Evolutionary conservation across 2,888 invertebrate species (phyloP).

Genomic region (Pristionchus japonicus): DNA sequence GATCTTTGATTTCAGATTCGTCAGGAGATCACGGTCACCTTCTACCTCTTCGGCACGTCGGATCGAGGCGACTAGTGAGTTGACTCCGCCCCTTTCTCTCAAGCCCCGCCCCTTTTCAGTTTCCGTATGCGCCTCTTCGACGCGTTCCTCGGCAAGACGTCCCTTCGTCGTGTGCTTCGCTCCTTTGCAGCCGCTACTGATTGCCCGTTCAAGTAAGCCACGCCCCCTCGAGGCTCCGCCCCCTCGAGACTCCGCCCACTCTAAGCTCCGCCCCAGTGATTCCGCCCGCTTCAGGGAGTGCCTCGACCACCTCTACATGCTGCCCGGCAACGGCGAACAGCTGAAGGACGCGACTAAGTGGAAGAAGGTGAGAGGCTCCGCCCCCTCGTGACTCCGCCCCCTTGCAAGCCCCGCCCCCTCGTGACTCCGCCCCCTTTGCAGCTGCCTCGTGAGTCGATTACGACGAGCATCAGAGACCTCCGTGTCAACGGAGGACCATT

Average conservation of each 20-base stretch:
- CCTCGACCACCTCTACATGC: background rate
- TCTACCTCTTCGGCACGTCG: conserved; percentile 27
- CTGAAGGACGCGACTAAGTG: conserved; percentile 28
- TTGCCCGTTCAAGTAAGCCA: background rate
- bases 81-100: background rate
- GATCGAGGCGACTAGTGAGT: conserved; percentile 31
- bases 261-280: background rate
- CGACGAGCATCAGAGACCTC: background rate
- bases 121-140: conserved; percentile 36
- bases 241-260: background rate
- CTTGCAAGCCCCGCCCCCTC: background rate
- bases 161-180: background rate
- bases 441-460: background rate
- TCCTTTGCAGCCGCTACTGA: background rate
- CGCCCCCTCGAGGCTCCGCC: too few species aligned
- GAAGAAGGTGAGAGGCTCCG: conserved; percentile 20
- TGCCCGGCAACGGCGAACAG: background rate
- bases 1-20: conserved; percentile 9
- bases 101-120: conserved; percentile 22
- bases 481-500: background rate
- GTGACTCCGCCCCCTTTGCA: background rate
- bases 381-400: conserved; percentile 2
- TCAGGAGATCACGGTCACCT: conserved; percentile 30
- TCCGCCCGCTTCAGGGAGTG: background rate
- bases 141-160: background rate